Conservation (phyloP, 2,888 invertebrate genomes). For the Esperia sulphurella region DNA sequence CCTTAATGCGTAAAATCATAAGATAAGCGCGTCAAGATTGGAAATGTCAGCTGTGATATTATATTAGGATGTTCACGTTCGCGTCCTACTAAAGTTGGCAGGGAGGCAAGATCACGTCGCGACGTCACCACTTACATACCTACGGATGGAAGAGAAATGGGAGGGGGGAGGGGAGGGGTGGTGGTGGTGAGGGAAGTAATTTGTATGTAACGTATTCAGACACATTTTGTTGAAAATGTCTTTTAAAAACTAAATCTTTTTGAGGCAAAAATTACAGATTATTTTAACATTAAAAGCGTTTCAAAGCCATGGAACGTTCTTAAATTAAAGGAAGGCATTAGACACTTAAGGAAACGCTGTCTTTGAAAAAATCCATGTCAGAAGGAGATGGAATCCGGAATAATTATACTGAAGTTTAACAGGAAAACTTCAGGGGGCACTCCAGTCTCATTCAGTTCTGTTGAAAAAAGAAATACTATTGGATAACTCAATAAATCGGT, state of each 20-base stretch:
- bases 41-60: conserved; percentile 14
- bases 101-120: conserved; percentile 14
- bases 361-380: too few species aligned
- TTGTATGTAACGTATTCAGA: conserved; percentile 14
- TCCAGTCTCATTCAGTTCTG: too few species aligned
- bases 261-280: background rate
- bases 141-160: background rate
- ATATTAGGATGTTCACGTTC: conserved; percentile 11
- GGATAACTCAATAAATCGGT: background rate
- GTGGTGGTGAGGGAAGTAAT: too few species aligned
- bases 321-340: too few species aligned
- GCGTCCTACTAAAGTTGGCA: conserved; percentile 33
- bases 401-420: background rate
- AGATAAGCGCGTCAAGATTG: conserved; percentile 11
- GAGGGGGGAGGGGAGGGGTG: too few species aligned
- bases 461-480: too few species aligned
- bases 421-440: background rate
- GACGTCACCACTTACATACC: conserved; percentile 16
- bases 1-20: conserved; percentile 8
- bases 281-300: too few species aligned
- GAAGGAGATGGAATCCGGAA: background rate
- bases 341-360: too few species aligned
- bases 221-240: background rate
- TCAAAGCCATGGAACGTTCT: too few species aligned
- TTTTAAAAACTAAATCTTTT: background rate